Evolutionary conservation across 2,888 invertebrate genomes (phyloP).

Genomic region (Tenthredo distinguenda): DNA sequence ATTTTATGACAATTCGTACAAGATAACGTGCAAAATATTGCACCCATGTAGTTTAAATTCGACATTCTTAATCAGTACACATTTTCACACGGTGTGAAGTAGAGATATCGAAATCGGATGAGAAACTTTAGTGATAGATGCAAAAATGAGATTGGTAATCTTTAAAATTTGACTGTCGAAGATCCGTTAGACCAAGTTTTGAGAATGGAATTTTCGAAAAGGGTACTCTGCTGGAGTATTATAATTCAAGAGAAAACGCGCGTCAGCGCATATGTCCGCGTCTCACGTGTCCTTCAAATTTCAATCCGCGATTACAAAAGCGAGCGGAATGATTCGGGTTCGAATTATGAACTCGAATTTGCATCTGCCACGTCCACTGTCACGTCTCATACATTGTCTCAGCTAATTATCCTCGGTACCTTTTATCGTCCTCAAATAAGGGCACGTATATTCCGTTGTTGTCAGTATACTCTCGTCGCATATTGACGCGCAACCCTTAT

Average conservation of each 20-base stretch:
- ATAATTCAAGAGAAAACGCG: neutral
- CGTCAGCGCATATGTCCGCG: constrained; percentile 54
- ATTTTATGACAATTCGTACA: neutral
- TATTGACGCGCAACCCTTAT: constrained; percentile 48
- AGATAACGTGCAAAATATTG: too few species aligned
- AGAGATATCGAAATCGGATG: too few species aligned
- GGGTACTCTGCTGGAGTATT: neutral
- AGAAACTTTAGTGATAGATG: too few species aligned
- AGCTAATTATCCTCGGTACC: constrained; percentile 74
- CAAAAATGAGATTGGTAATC: too few species aligned
- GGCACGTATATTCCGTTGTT: neutral
- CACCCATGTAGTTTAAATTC: too few species aligned
- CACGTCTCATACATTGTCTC: constrained; percentile 69
- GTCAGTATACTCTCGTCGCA: neutral
- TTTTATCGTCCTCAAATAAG: constrained; percentile 37
- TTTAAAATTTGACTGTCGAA: neutral
- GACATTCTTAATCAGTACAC: too few species aligned
- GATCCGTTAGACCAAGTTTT: neutral
- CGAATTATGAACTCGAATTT: constrained; percentile 68
- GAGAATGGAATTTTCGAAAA: neutral
- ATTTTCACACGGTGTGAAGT: too few species aligned
- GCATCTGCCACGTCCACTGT: constrained; percentile 73
- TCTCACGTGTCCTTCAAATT: constrained; percentile 67
- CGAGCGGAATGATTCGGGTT: constrained; percentile 6
- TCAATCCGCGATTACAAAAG: constrained; percentile 62